Percentiles rank a stretch among this genome's conserved stretches.
Conservation (phyloP, 1,140 invertebrate species). For the Cardiocondyla obscurior region DNA sequence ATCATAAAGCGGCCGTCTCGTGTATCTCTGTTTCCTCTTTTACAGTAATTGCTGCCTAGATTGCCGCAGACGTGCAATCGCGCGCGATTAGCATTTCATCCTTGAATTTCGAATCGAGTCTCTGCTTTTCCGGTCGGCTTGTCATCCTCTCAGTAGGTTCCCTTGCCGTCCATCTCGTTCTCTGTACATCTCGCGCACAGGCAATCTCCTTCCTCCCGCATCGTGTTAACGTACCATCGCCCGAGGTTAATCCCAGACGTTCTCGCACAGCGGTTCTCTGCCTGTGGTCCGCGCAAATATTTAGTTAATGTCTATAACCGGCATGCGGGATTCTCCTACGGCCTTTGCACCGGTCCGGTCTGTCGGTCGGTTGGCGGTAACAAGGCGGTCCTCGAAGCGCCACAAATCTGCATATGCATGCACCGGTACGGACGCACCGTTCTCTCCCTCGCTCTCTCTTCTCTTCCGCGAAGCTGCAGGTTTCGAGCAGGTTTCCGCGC, state of each 20-base stretch:
- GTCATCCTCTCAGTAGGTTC: background rate
- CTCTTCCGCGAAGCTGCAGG: background rate
- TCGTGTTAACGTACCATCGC: constrained; percentile 40
- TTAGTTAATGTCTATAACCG: constrained; percentile 55
- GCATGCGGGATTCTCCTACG: background rate
- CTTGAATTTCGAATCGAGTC: constrained; percentile 25
- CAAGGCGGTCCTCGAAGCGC: constrained; percentile 51
- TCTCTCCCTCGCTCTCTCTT: constrained; percentile 5
- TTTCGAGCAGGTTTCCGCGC: background rate
- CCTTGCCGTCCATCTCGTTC: constrained; percentile 4
- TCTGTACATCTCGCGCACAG: background rate
- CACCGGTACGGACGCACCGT: constrained; percentile 2
- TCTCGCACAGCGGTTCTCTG: constrained; percentile 27
- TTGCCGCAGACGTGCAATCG: constrained; percentile 3
- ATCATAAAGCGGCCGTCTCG: background rate
- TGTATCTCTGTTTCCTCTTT: background rate
- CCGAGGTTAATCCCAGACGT: constrained; percentile 54
- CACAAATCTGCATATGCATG: constrained; percentile 72
- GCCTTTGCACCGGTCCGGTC: constrained; percentile 30
- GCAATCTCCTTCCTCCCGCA: constrained; percentile 33
- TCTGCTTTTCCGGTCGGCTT: constrained; percentile 35
- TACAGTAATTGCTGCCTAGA: background rate
- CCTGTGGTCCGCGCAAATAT: constrained; percentile 59
- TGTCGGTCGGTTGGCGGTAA: constrained; percentile 28
- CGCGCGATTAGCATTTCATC: constrained; percentile 45